Evolutionary conservation across 2,797 vertebrate species (phyloP).

Genomic region (Sebastes ruberrimus): DNA sequence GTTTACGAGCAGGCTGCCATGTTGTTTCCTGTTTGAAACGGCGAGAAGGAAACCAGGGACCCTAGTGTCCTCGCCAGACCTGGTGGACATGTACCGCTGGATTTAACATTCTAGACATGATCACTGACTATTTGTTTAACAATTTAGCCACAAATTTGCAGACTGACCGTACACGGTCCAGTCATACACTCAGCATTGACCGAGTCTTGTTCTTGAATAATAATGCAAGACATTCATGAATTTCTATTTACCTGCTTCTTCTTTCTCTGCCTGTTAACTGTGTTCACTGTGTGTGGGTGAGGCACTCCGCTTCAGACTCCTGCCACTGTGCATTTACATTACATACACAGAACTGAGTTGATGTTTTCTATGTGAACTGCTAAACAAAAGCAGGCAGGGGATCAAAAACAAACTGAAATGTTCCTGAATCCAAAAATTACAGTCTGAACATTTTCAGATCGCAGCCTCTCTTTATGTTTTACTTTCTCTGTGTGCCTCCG

Average conservation of each 20-base stretch:
- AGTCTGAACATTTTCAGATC: conserved; percentile 18
- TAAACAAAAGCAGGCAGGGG: conserved; percentile 11
- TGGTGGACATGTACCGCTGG: too few relatives aligned
- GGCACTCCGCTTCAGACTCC: background rate
- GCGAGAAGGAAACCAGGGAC: too few relatives aligned
- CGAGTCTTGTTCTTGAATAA: too few relatives aligned
- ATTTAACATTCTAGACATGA: too few relatives aligned
- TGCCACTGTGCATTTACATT: conserved; percentile 2
- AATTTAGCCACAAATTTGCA: too few relatives aligned
- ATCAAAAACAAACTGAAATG: conserved; percentile 46
- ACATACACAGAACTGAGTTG: conserved; percentile 1
- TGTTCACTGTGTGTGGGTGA: background rate
- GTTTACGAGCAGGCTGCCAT: too few relatives aligned
- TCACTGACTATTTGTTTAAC: too few relatives aligned
- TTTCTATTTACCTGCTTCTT: background rate
- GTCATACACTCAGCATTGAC: too few relatives aligned
- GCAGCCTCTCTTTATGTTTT: conserved; percentile 15
- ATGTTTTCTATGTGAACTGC: conserved; percentile 18
- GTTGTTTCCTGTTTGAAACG: too few relatives aligned
- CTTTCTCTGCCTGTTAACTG: background rate
- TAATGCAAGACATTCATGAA: background rate
- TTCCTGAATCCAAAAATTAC: conserved; percentile 38
- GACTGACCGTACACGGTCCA: too few relatives aligned
- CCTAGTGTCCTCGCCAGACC: too few relatives aligned
- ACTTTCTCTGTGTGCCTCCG: background rate